Base-by-base conservation (phyloP, 1,140 invertebrate species). In the Drosophila kepulauana region DNA sequence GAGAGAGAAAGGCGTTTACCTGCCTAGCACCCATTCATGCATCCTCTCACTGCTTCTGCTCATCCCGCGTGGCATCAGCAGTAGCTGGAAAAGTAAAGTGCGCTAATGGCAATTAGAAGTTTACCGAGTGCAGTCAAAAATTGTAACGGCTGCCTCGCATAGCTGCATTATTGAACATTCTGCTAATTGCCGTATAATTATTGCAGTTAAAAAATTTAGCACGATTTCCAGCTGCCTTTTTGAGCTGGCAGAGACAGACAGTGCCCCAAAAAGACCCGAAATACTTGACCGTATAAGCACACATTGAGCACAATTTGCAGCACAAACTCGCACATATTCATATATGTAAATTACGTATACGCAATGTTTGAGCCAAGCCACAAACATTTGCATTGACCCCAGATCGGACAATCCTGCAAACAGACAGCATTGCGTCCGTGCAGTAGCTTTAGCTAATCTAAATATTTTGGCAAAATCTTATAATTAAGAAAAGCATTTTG, bases 161-260 rank as follows among this genome's bases (percentile, higher is more conserved):
- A 74, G 86, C 85, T 88, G 85, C 85, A 88, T 86, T 88, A 88
- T 88, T 88, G 85, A 88, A 88, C 85, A 89, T 89, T 87, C 79
- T 80, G 74, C 85, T 88, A 88, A 88, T 88, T 88, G 85, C 81
- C 85, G 81, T 86, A 89, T 88, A 88, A 88, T 88, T 88, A 88
- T 88, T 88, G 85, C 85, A 90, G 85, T 79, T 89, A 90, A 90
- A 88, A 88, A 88, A 88, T 87, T 84, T 78, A 88, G 70, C 66
- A 80, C 82, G 57, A 73, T 61, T 70, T 33, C 61, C 16, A 41
- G 51, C 25, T 6, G 51, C n/a, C 15, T 58, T 15, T 11, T 4
- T 25, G 20, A 30, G 15, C 15, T 13, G 7, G 28, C 7, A 30
- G 30, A 57, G n/a, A 38, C 8, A 52, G 66, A 15, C 8, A 49